Base-by-base conservation (phyloP, 1,140 invertebrate species). In the Hesperophylax magnus region DNA sequence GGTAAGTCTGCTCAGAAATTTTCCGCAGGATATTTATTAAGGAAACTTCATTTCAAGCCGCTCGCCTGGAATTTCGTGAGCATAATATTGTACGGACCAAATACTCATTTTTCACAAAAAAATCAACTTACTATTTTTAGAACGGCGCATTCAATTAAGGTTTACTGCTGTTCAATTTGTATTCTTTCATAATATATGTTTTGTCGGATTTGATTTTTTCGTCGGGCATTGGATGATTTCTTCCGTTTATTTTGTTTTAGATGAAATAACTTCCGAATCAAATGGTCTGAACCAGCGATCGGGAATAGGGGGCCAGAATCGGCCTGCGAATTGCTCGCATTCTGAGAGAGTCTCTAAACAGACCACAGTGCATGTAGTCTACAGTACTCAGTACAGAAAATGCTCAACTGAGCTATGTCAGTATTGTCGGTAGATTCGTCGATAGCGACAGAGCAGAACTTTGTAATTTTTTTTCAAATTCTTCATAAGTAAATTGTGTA, bases 51-150 rank as follows among this genome's bases (percentile, higher is more conserved):
- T 27, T 67, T 34, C 24, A 27, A 39, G 31, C 17, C 22, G n/a
- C 24, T 67, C 11, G 63, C 63, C 17, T 27, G 22, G 22, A 67
- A 67, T 67, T 67, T 67, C 39, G 63, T 34, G 63, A 67, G 17
- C 63, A 4, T 39, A 4, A 67, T 67, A 17, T 15, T 15, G 24
- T 67, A 31, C 8, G 63, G 63, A 34, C 18, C 17, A 67, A 67
- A 67, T 39, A 67, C 27, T 67, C 31, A 27, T 67, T 67, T 67
- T 31, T 27, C 6, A 31, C 7, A 1, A 47, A 9, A 47, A 47
- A 47, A 14, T 9, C 39, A 14, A 47, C 9, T 47, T 14, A 47
- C 39, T 14, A 11, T 67, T 31, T 67, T 67, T n/a, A 27, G 39
- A 67, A 67, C 14, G 11, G 39, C 22, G 11, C 63, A 31, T 67